phyloP scores from a whole-genome alignment of 2,888 invertebrate species.

The Agonopterix alstromeriana region DNA sequence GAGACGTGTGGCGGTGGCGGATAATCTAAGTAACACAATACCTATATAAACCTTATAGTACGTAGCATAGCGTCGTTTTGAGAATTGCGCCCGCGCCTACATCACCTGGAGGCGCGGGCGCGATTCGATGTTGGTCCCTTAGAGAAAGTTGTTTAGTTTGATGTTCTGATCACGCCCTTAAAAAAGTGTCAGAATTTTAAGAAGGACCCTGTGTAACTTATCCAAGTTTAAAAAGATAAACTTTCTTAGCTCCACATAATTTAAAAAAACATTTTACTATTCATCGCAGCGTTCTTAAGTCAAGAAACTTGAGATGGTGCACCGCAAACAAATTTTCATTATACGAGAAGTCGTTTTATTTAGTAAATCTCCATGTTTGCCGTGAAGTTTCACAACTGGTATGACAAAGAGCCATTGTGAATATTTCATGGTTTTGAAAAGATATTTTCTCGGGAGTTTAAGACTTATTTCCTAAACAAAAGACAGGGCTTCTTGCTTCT shows the following conservation, averaged over 20 bases:
- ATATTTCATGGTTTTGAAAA: slow-evolving; percentile 59
- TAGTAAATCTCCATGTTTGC: slow-evolving; percentile 55
- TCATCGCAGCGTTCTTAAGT: slow-evolving; percentile 3
- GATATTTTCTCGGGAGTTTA: slow-evolving; percentile 40
- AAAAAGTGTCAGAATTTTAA: too few species aligned
- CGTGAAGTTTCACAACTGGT: slow-evolving; percentile 52
- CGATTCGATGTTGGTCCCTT: too few species aligned
- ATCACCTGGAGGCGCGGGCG: too few species aligned
- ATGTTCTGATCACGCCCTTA: too few species aligned
- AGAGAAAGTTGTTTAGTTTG: too few species aligned
- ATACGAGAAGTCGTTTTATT: slow-evolving; percentile 42
- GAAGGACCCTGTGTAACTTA: too few species aligned
- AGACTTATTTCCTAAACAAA: slow-evolving; percentile 50
- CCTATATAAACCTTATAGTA: too few species aligned
- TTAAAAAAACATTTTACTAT: slow-evolving; percentile 6
- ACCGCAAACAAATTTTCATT: slow-evolving; percentile 29
- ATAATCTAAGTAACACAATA: too few species aligned
- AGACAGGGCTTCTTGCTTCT: slow-evolving; percentile 17
- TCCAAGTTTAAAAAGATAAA: too few species aligned
- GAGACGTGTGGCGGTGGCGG: too few species aligned
- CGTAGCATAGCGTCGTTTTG: too few species aligned
- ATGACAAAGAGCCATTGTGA: slow-evolving; percentile 52
- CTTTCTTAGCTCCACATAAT: neutral
- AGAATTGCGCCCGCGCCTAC: too few species aligned
- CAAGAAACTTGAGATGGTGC: slow-evolving; percentile 3